These are phyloP conservation scores for Coranthus polyacanthus DNA, from an alignment of 2,797 vertebrate genomes.

Conservation along the genomic window DNA sequence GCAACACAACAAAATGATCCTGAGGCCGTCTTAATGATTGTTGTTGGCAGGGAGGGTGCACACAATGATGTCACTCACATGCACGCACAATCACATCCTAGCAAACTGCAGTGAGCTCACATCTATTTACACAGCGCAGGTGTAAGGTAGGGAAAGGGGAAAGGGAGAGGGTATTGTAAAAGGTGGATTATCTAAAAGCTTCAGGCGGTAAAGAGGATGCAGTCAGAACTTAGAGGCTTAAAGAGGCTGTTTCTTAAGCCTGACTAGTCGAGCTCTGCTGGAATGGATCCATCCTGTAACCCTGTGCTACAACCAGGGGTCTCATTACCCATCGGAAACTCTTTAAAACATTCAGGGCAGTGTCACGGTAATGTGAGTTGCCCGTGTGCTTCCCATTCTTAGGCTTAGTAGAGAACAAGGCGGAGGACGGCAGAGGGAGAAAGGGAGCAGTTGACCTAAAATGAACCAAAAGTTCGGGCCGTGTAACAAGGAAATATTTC, in stretches of 20 bases:
- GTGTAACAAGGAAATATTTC: not conserved
- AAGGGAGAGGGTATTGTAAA: slow-evolving; percentile 45
- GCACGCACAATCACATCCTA: slow-evolving; percentile 10
- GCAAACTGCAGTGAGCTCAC: slow-evolving; percentile 33
- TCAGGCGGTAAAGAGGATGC: slow-evolving; percentile 41
- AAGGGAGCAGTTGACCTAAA: not conserved
- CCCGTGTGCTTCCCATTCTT: slow-evolving; percentile 32
- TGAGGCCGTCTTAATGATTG: slow-evolving; percentile 41
- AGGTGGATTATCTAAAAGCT: slow-evolving; percentile 66
- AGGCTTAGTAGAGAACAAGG: not conserved
- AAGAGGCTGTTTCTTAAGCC: slow-evolving; percentile 42
- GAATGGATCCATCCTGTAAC: slow-evolving; percentile 32
- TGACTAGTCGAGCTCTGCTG: slow-evolving; percentile 19
- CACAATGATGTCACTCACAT: slow-evolving; percentile 28
- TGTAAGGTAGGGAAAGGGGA: slow-evolving; percentile 23
- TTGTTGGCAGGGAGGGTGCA: slow-evolving; percentile 38
- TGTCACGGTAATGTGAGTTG: slow-evolving; percentile 68
- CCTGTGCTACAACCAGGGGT: slow-evolving; percentile 44
- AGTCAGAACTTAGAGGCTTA: slow-evolving; percentile 29
- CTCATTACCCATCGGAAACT: slow-evolving; percentile 82
- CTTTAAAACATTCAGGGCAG: slow-evolving; percentile 84
- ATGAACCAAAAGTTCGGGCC: not conserved
- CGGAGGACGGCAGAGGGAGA: slow-evolving; percentile 1
- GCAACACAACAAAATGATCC: slow-evolving; percentile 49
- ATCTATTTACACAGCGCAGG: slow-evolving; percentile 41